Evolutionary conservation across 2,888 invertebrate species (phyloP).

Genomic region (Mesorhabditis belari): DNA sequence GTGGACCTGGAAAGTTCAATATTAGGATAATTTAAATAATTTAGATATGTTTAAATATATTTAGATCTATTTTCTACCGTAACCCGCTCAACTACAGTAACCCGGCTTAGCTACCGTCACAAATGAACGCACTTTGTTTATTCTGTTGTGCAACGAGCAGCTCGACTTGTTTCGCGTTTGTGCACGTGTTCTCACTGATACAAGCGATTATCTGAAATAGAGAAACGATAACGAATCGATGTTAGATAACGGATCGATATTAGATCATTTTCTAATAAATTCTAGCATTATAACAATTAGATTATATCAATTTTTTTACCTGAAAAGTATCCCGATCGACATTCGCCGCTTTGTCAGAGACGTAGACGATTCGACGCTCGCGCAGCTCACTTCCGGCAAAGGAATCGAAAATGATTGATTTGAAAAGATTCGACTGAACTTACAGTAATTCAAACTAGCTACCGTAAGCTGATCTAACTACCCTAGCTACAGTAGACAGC

Average conservation of each 20-base stretch:
- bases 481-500: no score
- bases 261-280: neutral
- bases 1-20: constrained; percentile 28
- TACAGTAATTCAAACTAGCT: neutral
- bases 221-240: neutral
- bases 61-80: no score
- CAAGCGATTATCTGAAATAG: constrained; percentile 5
- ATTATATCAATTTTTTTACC: neutral
- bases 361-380: constrained; percentile 9
- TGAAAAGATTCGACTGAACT: neutral
- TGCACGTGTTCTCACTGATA: constrained; percentile 7
- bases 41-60: no score
- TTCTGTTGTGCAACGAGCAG: constrained; percentile 2
- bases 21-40: no score
- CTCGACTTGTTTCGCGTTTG: neutral
- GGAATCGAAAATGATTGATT: neutral
- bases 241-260: neutral
- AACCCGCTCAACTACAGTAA: no score
- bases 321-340: neutral
- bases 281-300: neutral
- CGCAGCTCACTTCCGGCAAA: constrained; percentile 8
- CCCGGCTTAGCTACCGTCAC: neutral
- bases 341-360: constrained; percentile 1
- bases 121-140: constrained; percentile 3
- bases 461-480: no score